Base-by-base conservation (phyloP, 2,797 vertebrate genomes). In the Labeo calbasu region DNA sequence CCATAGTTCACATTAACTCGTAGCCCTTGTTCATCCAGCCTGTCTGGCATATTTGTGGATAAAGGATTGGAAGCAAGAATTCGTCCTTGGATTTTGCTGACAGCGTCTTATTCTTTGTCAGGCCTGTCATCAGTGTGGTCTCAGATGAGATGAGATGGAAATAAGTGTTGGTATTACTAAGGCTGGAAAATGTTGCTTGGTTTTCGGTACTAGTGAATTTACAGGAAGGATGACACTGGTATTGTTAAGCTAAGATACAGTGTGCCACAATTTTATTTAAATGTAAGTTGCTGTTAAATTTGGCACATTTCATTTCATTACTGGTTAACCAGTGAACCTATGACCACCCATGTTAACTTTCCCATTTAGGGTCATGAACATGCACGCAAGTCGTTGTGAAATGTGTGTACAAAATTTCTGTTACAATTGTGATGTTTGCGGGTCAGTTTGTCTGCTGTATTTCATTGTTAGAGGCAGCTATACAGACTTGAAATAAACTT, bases 111-210 rank as follows among this genome's bases (percentile, higher is more conserved):
- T 61, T 32, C 23, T 50, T 61, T 72, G 43, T 50, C 17, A 14
- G 5, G 6, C 3, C 79, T 71, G 50, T 50, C 76, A 48, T 65
- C 14, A 59, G 68, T 61, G 79, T 81, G 23, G 36, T 10, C 40
- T 61, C 53, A 15, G 21, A 81, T 71, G 7, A 71, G 11, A 59
- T 71, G 32, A 69, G 21, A 13, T 70, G 48, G 51, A 59, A 43
- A 81, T 36, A 43, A 81, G 46, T 66, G 17, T 50, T 63, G 12
- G 19, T 14, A 23, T 50, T 63, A 19, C 6, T 32, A 61, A 71
- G 40, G 12, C 68, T 81, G 68, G 23, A 72, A 81, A 81, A 61
- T 48, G 23, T 81, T 48, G 32, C 66, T 14, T 80, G 66, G 40
- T 81, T 46, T 12, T 65, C 77, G 8, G 48, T 55, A 28, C 19